Evolutionary conservation across 2,797 vertebrate genomes (phyloP).

Genomic region (Anomalospiza imberbis): DNA sequence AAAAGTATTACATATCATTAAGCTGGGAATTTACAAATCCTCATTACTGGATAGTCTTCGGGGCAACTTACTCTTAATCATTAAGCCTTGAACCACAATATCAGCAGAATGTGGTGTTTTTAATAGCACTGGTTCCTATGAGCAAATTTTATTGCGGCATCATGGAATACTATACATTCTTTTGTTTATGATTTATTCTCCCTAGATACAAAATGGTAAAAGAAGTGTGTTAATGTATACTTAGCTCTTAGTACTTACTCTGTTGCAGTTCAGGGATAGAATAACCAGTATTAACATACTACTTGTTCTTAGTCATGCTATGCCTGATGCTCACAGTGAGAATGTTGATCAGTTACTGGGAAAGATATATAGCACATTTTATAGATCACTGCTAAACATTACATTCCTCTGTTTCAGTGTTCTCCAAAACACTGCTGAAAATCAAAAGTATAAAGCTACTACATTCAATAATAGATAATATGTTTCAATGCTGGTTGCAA

Average conservation of each 20-base stretch:
- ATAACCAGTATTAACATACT: conserved; percentile 47
- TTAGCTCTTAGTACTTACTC: not conserved
- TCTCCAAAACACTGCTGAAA: conserved; percentile 33
- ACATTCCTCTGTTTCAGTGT: conserved; percentile 24
- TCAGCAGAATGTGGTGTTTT: conserved; percentile 47
- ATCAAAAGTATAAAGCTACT: not conserved
- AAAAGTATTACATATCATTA: not conserved
- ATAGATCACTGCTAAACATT: conserved; percentile 15
- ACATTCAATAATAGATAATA: not conserved
- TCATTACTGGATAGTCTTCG: conserved; percentile 39
- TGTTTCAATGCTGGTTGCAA: conserved; percentile 9
- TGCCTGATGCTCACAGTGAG: conserved; percentile 51
- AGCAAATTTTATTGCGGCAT: conserved; percentile 55
- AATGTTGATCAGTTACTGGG: conserved; percentile 57
- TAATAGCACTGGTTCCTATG: conserved; percentile 35
- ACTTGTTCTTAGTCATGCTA: not conserved
- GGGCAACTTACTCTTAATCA: conserved; percentile 43
- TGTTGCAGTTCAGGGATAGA: conserved; percentile 48
- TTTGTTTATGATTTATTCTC: conserved; percentile 63
- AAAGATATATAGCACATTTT: conserved; percentile 4
- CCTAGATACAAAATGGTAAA: conserved; percentile 59
- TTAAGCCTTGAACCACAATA: conserved; percentile 47
- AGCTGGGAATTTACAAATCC: conserved; percentile 31
- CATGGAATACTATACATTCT: conserved; percentile 57
- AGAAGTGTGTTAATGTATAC: conserved; percentile 62